Base-by-base conservation (phyloP, 2,797 vertebrate species). In the Eulemur albifrons region DNA sequence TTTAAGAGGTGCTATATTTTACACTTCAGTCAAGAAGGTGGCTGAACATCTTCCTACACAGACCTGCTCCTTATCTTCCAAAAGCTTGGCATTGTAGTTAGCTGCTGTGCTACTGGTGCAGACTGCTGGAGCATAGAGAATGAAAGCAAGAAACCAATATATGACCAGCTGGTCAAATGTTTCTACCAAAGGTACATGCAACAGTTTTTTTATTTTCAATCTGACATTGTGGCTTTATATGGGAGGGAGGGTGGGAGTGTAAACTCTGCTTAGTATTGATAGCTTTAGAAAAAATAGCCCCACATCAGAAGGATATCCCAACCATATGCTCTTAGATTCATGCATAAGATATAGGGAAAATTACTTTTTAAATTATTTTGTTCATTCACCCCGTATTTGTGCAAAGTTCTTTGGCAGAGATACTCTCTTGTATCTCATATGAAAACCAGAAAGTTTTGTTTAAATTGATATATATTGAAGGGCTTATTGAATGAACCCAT, bases 401-500 rank as follows among this genome's bases (percentile, higher is more conserved):
- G 25, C 35, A 27, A 72, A 80, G 77, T 75, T 35, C 13, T 84
- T 73, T 93, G 27, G 25, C n/a, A 67, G 21, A 79, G 54, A 38
- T 79, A 38, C 15, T 72, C 80, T 59, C 45, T 63, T 82, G 2
- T 75, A 67, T 91, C 14, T 77, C 27, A 35, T 57, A 57, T 43
- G 38, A 70, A 96, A 93, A 6, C 54, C 83, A 63, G 69, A 93
- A 63, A 35, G 5, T 20, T 93, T 94, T 87, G 4, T 73, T 96
- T 87, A 86, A 90, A 76, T 87, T 91, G 10, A 72, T 52, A 21
- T 48, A 12, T 43, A 77, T 54, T 92, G 25, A 95, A 88, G 17
- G 32, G 20, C 70, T 88, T 32, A 79, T 59, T 87, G 20, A 84
- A 93, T 18, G 50, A 85, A 38, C 12, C 18, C 35, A 27, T n/a